Base-by-base conservation (phyloP, 1,140 invertebrate species). In the Amphibalanus amphitrite region DNA sequence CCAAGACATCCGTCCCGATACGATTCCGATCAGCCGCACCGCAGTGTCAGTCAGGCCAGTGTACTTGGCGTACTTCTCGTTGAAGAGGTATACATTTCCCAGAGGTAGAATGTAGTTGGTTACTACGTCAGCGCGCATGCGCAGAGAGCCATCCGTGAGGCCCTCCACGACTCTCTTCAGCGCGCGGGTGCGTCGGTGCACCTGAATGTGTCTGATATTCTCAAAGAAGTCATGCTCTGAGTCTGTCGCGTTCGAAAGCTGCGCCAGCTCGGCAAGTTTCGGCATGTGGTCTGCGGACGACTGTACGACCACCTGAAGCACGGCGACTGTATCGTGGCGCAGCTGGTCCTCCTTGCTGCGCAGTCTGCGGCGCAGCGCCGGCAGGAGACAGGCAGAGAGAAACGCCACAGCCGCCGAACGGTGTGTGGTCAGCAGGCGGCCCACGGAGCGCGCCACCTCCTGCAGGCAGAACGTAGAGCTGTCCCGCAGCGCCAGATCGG, bases 191-290 rank as follows among this genome's bases (percentile, higher is more conserved):
- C 81, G 74, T 70, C 80, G 77, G 74, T 82, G 81, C 25, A 79
- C 26, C 65, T 67, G 65, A 17, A 67, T 67, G 74, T 86, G 84
- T 67, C 76, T 76, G 17, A 84, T 82, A 71, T 83, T 84, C 71
- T 82, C 80, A 77, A 82, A 85, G 77, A 86, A 85, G 74, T 84
- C 82, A 10, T 79, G 74, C 69, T 85, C 83, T 17, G 75, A 47
- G 71, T 85, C 82, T 67, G 28, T 26, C 3, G 65, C 8, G n/a
- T 67, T 28, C n/a, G 10, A 26, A 10, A 67, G 65, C n/a, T 26
- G 65, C 65, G 28, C 26, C 65, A 67, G 28, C 65, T 67, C 26
- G 8, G 65, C 65, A 1, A 67, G 65, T 8, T 28, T 26, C 65
- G 65, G 26, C 26, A 26, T 26, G 65, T 28, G 26, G 3, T 10